Conservation (phyloP, 2,113 vertebrate species). For the Otis tarda region DNA sequence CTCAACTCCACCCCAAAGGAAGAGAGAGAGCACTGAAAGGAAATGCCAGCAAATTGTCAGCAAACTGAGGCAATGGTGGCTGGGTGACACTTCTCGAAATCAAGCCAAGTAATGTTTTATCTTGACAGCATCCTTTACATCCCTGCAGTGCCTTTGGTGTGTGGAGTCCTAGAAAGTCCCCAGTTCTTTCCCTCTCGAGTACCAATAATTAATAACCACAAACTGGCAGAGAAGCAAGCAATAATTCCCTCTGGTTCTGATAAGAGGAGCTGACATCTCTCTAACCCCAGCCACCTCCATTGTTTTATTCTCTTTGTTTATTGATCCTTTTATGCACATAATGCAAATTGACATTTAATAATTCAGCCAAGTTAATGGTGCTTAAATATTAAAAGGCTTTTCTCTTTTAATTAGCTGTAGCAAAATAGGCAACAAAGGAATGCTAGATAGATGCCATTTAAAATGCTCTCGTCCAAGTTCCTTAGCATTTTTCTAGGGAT, state of each 20-base stretch:
- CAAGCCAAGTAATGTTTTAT: constrained; percentile 33
- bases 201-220: constrained; percentile 33
- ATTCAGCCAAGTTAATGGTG: constrained; percentile 76
- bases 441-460: constrained; percentile 33
- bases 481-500: neutral
- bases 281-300: neutral
- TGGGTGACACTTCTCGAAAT: neutral
- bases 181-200: neutral
- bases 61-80: neutral
- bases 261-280: constrained; percentile 60
- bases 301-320: constrained; percentile 69
- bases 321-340: constrained; percentile 75
- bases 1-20: neutral
- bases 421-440: constrained; percentile 65
- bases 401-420: constrained; percentile 78
- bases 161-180: neutral
- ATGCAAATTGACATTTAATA: constrained; percentile 81
- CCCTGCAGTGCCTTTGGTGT: neutral
- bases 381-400: constrained; percentile 79
- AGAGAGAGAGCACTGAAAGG: neutral
- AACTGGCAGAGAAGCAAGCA: neutral
- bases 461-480: neutral
- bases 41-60: neutral
- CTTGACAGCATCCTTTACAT: constrained; percentile 13
- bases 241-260: constrained; percentile 28